Evolutionary conservation across 2,797 vertebrate species (phyloP).

Genomic region (Gila robusta): DNA sequence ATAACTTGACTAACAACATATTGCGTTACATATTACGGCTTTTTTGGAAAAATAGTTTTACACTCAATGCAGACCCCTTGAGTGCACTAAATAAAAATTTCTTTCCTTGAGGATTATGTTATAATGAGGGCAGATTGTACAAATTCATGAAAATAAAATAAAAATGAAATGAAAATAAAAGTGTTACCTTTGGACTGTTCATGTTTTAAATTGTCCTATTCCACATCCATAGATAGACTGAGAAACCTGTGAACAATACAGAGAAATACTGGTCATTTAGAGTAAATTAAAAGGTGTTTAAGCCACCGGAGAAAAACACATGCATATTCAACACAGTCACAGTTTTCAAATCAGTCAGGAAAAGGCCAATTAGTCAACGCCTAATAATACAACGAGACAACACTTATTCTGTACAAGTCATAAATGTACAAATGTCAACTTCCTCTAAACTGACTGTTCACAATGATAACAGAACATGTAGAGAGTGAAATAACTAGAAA

Average conservation of each 20-base stretch:
- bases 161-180: neutral
- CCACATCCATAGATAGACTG: neutral
- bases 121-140: neutral
- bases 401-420: neutral
- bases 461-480: neutral
- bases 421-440: neutral
- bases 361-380: neutral
- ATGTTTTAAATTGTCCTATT: slow-evolving; percentile 29
- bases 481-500: neutral
- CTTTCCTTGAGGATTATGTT: neutral
- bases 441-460: neutral
- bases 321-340: neutral
- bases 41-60: neutral
- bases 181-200: slow-evolving; percentile 36
- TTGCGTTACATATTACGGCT: neutral
- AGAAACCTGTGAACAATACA: neutral
- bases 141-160: slow-evolving; percentile 7
- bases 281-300: neutral
- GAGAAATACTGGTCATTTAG: neutral
- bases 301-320: neutral
- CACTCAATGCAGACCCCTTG: neutral
- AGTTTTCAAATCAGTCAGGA: neutral
- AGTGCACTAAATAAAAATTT: neutral
- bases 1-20: neutral
- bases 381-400: neutral